Evolutionary conservation across 53 echinoderm and acorn worm genomes (phyloP).

Genomic region (Actinopyga echinites): DNA sequence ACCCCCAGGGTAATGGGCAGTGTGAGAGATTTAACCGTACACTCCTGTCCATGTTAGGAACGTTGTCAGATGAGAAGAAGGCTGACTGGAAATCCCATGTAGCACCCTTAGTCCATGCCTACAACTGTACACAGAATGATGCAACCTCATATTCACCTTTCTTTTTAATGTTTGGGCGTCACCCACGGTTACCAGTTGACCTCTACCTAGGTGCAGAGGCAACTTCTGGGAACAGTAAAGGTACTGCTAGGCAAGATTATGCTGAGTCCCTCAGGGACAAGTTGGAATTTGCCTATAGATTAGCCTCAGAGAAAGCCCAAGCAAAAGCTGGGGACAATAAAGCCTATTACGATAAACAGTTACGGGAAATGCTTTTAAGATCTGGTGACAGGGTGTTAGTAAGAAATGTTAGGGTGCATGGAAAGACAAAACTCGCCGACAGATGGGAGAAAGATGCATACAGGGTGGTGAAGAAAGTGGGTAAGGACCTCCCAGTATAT

Average conservation of each 20-base stretch:
- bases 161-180: too few species aligned
- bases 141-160: too few species aligned
- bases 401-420: background rate
- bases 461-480: background rate
- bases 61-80: too few species aligned
- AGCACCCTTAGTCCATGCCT: too few species aligned
- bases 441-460: background rate
- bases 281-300: too few species aligned
- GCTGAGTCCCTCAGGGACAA: slow-evolving; percentile 20
- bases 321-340: background rate
- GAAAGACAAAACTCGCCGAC: slow-evolving; percentile 1
- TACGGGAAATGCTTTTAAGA: slow-evolving; percentile 12
- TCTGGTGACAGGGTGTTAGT: background rate
- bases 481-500: slow-evolving; percentile 13
- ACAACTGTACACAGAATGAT: too few species aligned
- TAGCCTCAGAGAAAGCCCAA: slow-evolving; percentile 25
- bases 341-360: background rate
- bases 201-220: too few species aligned
- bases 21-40: too few species aligned
- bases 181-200: too few species aligned
- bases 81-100: too few species aligned
- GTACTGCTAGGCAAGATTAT: background rate
- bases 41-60: too few species aligned
- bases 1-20: too few species aligned
- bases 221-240: background rate